phyloP scores from a whole-genome alignment of 2,888 invertebrate genomes.

The Uloborus plumipes region DNA sequence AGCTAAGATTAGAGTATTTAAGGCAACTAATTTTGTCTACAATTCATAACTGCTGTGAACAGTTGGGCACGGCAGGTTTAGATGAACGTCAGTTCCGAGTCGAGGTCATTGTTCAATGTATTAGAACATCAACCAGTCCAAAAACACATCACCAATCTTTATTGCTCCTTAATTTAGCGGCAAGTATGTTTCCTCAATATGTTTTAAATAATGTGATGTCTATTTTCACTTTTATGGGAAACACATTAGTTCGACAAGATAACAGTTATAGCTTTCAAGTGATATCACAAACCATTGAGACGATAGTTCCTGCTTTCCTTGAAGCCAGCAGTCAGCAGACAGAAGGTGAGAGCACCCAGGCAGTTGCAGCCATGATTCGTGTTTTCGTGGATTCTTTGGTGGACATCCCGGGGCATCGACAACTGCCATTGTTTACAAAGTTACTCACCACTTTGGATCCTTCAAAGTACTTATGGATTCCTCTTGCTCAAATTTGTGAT shows the following conservation, averaged over 20 bases:
- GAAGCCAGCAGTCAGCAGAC: slow-evolving; percentile 66
- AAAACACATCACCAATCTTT: slow-evolving; percentile 96
- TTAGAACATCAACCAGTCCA: slow-evolving; percentile 90
- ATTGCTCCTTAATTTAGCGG: slow-evolving; percentile 84
- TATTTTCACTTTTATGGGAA: slow-evolving; percentile 98
- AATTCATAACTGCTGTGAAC: slow-evolving; percentile 80
- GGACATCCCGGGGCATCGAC: slow-evolving; percentile 93
- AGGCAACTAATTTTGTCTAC: slow-evolving; percentile 87
- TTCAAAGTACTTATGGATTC: slow-evolving; percentile 72
- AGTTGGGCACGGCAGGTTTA: slow-evolving; percentile 70
- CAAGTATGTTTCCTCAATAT: slow-evolving; percentile 81
- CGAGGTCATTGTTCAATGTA: slow-evolving; percentile 87
- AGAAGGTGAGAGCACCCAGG: slow-evolving; percentile 35
- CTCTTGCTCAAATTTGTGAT: slow-evolving; percentile 73
- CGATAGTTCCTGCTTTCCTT: slow-evolving; percentile 87
- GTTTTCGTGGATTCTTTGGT: slow-evolving; percentile 92
- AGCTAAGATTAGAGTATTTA: slow-evolving; percentile 86
- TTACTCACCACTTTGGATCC: slow-evolving; percentile 80
- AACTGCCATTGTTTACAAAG: slow-evolving; percentile 80
- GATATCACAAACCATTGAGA: slow-evolving; percentile 89
- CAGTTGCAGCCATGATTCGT: slow-evolving; percentile 76
- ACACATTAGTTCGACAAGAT: slow-evolving; percentile 90
- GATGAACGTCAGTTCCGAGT: slow-evolving; percentile 73
- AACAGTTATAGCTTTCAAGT: slow-evolving; percentile 96
- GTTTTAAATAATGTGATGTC: slow-evolving; percentile 95